Evolutionary conservation across 2,797 vertebrate species (phyloP).

Genomic region (Uromys caudimaculatus): DNA sequence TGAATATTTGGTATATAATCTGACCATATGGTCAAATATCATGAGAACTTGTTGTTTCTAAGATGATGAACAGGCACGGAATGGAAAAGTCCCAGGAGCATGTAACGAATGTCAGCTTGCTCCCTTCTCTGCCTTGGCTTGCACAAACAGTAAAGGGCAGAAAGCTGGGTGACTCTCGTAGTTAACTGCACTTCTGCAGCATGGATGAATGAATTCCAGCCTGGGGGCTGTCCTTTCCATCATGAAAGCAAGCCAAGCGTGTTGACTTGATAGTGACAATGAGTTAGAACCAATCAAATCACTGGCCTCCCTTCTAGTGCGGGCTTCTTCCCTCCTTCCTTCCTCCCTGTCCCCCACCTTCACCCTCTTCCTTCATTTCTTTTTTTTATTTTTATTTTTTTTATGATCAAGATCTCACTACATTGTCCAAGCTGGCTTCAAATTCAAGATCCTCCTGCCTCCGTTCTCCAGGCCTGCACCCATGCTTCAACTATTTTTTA

Average conservation of each 20-base stretch:
- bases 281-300: not conserved
- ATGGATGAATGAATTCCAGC: not conserved
- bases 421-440: not conserved
- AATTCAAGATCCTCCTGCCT: not conserved
- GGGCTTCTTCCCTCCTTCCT: not conserved
- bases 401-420: not conserved
- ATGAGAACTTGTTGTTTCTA: conserved; percentile 2
- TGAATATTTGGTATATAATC: not conserved
- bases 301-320: not conserved
- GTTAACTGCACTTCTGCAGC: not conserved
- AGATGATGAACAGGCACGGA: not conserved
- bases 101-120: not conserved
- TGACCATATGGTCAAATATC: not conserved
- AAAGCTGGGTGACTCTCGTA: not conserved
- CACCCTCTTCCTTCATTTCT: no score
- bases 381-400: not conserved
- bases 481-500: not conserved
- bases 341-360: no score
- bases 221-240: not conserved
- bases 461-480: not conserved
- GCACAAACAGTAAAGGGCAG: not conserved
- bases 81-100: not conserved
- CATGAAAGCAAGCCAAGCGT: not conserved
- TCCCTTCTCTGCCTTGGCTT: not conserved
- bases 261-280: not conserved